Base-by-base conservation (phyloP, 2,113 vertebrate species). In the Vulpes vulpes region DNA sequence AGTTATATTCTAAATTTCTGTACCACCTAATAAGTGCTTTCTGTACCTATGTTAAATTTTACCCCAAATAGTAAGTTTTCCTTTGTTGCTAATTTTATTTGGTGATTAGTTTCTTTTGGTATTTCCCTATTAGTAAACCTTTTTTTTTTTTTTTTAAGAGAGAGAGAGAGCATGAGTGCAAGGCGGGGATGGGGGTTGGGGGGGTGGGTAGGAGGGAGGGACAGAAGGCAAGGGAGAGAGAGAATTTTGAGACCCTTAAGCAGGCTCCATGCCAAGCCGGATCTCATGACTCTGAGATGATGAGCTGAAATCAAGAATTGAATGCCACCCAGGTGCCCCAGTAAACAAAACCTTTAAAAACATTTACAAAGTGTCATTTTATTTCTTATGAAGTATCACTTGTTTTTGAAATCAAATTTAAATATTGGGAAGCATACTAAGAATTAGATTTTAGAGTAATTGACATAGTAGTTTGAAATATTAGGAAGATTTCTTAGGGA, bases 391-490 rank as follows among this genome's bases (percentile, higher is more conserved):
- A 92, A 74, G 59, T 95, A 57, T 73, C 64, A 80, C 53, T 67
- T 76, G 43, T 85, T 89, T 88, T 86, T 67, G 60, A 87, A 82
- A 20, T 94, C 32, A 91, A 84, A 79, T 79, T 89, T 93, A 49
- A 74, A 22, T 90, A 49, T 62, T 89, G 38, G 43, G 60, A 96
- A 76, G 55, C 59, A 82, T 89, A 69, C 25, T 92, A 79, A 85
- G 76, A 57, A 94, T 67, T 73, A 74, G 16, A 81, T 65, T 71
- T 95, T 91, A 71, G 20, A 91, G 11, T 69, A 81, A 90, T 67
- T 60, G 14, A 80, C 16, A 84, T 92, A 71, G 19, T 64, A 57
- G 64, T 90, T 93, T 74, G 35, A 93, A 86, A 81, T 93, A 86
- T 81, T n/a, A 62, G 65, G 67, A 83, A 89, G 32, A 74, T 87